Conservation (phyloP, 2,113 vertebrate species). For the Otus sunia region DNA sequence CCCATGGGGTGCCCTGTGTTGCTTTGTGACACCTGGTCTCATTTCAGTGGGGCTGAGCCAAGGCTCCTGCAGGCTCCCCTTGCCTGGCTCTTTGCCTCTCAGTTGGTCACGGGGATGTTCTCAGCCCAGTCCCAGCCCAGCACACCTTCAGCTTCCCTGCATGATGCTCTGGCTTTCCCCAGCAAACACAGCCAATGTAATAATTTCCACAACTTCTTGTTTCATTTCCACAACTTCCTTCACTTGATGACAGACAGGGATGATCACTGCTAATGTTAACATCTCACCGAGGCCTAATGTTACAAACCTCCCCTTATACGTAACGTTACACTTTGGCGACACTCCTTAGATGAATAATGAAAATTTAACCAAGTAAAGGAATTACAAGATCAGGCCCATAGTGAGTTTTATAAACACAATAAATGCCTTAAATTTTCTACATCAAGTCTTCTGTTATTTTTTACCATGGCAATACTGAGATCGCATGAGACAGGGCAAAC, state of each 20-base stretch:
- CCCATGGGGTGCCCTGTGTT: accelerated
- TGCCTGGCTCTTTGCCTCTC: background rate
- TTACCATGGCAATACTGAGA: background rate
- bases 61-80: background rate
- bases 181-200: accelerated
- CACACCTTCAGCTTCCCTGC: background rate
- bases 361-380: conserved; percentile 14
- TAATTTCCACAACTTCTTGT: background rate
- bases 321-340: background rate
- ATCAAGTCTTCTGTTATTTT: background rate
- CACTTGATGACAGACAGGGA: background rate
- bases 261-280: background rate
- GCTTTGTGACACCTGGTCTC: background rate
- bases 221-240: background rate
- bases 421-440: conserved; percentile 13
- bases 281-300: background rate
- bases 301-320: background rate
- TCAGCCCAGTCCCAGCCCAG: background rate
- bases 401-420: conserved; percentile 31
- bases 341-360: conserved; percentile 32
- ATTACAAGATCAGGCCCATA: background rate
- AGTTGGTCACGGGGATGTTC: accelerated
- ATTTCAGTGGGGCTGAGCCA: background rate
- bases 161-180: background rate
- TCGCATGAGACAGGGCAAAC: background rate